Percentiles rank a stretch among this genome's conserved stretches.
Evolutionary conservation across 2,888 invertebrate species (phyloP).

Genomic region (Dicyrtomina minuta): DNA sequence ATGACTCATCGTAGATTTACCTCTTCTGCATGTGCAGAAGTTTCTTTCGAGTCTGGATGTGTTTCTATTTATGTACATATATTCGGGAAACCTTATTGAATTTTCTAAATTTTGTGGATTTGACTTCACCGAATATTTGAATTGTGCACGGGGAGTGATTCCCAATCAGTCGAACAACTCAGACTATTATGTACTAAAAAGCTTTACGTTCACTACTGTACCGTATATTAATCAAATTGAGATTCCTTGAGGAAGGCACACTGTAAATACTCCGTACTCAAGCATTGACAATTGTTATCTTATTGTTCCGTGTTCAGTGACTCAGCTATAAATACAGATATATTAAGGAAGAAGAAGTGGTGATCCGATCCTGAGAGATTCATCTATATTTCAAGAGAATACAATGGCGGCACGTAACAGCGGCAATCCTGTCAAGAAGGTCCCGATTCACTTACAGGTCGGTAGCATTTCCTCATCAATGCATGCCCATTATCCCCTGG

Average conservation of each 20-base stretch:
- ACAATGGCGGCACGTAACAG: constrained; percentile 30
- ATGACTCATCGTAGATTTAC: constrained; percentile 2
- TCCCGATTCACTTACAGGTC: constrained; percentile 91
- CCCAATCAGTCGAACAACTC: not conserved
- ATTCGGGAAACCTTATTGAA: not conserved
- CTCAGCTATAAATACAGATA: not conserved
- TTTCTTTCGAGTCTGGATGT: not conserved
- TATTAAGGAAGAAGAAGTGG: no score
- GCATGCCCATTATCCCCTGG: not conserved
- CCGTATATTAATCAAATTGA: no score
- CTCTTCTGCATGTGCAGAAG: not conserved
- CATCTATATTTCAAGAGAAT: constrained; percentile 8
- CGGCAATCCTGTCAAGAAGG: constrained; percentile 88
- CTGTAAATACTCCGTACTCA: no score
- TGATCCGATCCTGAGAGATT: not conserved
- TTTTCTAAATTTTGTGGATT: not conserved
- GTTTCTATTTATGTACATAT: not conserved
- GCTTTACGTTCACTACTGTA: no score
- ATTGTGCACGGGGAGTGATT: not conserved
- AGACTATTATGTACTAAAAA: no score
- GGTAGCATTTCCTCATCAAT: constrained; percentile 25
- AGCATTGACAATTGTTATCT: not conserved
- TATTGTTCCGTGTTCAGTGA: not conserved
- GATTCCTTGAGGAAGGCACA: no score
- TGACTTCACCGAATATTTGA: not conserved